phyloP scores from a whole-genome alignment of 2,888 invertebrate genomes.

The Liodrosophila aerea region DNA sequence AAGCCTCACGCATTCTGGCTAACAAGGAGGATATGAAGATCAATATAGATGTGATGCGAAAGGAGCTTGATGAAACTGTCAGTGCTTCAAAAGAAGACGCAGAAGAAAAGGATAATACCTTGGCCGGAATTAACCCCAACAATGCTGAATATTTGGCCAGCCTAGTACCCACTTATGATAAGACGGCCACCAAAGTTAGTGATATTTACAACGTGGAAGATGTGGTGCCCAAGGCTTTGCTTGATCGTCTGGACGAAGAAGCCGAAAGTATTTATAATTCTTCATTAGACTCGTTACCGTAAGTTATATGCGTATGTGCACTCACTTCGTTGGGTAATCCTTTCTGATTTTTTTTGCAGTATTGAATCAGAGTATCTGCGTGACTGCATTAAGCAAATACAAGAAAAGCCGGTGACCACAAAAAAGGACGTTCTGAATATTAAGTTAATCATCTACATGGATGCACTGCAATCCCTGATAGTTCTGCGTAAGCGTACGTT shows the following conservation, averaged over 20 bases:
- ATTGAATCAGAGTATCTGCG: constrained; percentile 75
- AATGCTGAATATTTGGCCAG: constrained; percentile 53
- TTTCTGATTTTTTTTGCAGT: no score
- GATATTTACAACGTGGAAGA: constrained; percentile 75
- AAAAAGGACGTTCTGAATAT: constrained; percentile 62
- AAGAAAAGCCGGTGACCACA: constrained; percentile 48
- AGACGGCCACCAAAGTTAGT: constrained; percentile 63
- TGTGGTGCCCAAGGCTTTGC: constrained; percentile 69
- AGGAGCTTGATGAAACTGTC: constrained; percentile 75
- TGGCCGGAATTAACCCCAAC: constrained; percentile 40
- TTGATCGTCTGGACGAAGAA: constrained; percentile 79
- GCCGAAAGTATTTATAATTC: constrained; percentile 69
- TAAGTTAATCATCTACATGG: constrained; percentile 80
- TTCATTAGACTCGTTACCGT: constrained; percentile 75
- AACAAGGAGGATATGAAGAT: constrained; percentile 76
- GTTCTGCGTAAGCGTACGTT: constrained; percentile 64
- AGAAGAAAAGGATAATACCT: constrained; percentile 28
- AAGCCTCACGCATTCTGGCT: constrained; percentile 63
- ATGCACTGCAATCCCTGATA: constrained; percentile 74
- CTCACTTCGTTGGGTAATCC: no score
- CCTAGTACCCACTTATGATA: constrained; percentile 77
- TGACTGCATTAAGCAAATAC: constrained; percentile 56
- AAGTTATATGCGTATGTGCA: constrained; percentile 30
- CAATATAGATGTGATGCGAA: constrained; percentile 75
- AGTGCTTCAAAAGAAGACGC: constrained; percentile 43